Evolutionary conservation across 64 coral and sea anemone species (phyloP).

Genomic region (Pocillopora verrucosa): DNA sequence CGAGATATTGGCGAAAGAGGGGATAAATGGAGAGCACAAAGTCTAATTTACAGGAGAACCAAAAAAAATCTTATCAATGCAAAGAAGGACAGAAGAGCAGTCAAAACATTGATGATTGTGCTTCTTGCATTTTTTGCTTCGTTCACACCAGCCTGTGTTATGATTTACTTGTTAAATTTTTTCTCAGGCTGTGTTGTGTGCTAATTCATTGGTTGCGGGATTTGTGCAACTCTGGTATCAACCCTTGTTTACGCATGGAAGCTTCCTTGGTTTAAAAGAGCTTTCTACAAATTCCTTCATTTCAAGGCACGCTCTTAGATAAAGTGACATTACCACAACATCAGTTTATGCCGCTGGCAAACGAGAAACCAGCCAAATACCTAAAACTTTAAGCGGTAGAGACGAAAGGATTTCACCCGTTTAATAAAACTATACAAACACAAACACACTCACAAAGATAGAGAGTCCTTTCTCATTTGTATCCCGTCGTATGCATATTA

Average conservation of each 20-base stretch:
- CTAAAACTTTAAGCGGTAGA: not conserved
- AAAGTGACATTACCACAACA: not conserved
- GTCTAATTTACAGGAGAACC: not conserved
- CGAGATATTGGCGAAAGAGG: slow-evolving; percentile 9
- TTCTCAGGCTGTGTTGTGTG: slow-evolving; percentile 39
- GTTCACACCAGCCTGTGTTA: slow-evolving; percentile 62
- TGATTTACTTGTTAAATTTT: slow-evolving; percentile 67
- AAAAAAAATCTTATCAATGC: slow-evolving; percentile 12
- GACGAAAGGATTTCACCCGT: not conserved
- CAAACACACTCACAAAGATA: no score
- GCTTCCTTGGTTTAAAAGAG: slow-evolving; percentile 59
- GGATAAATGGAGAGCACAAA: not conserved
- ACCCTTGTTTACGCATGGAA: slow-evolving; percentile 62
- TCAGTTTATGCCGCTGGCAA: not conserved
- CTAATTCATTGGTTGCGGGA: slow-evolving; percentile 70
- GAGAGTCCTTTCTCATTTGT: no score
- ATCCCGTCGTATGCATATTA: no score
- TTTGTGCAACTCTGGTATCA: slow-evolving; percentile 50
- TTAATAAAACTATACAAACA: not conserved
- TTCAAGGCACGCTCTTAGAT: not conserved
- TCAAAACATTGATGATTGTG: slow-evolving; percentile 37
- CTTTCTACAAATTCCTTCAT: slow-evolving; percentile 33
- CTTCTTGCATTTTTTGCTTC: slow-evolving; percentile 49
- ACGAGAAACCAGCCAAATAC: not conserved
- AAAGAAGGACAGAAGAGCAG: slow-evolving; percentile 30